A percentile compares a stretch with the other conserved stretches of the same genome.
Evolutionary conservation across 2,888 invertebrate genomes (phyloP).

Genomic region (Ceriagrion tenellum): DNA sequence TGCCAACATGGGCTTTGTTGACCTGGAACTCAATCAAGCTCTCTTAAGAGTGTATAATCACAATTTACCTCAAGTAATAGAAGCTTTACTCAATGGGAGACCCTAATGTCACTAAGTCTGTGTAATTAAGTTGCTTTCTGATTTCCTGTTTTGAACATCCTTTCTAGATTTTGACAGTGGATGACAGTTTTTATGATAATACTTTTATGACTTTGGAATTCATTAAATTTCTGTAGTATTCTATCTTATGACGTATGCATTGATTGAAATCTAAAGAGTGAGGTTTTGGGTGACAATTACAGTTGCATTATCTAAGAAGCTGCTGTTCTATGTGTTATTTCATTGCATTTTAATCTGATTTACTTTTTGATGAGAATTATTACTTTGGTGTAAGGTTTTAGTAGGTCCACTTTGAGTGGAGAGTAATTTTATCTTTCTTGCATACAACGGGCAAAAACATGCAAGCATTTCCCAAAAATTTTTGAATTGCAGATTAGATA

Average conservation of each 20-base stretch:
- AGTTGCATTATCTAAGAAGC: neutral
- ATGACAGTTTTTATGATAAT: conserved; percentile 23
- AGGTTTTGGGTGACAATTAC: conserved; percentile 2
- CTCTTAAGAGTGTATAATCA: conserved; percentile 77
- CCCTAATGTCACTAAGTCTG: neutral
- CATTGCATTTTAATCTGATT: neutral
- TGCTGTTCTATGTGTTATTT: neutral
- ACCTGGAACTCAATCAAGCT: conserved; percentile 77
- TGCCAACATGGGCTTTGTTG: conserved; percentile 78
- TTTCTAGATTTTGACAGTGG: neutral
- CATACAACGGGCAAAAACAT: neutral
- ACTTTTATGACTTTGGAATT: neutral
- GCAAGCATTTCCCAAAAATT: neutral
- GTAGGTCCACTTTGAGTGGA: neutral
- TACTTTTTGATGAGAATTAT: neutral
- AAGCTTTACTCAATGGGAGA: conserved; percentile 75
- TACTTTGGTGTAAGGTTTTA: neutral
- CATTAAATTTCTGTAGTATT: neutral
- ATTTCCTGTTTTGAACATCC: neutral
- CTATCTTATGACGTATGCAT: neutral
- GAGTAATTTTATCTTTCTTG: neutral
- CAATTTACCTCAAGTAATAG: conserved; percentile 77
- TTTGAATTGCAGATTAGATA: neutral
- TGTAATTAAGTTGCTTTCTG: neutral
- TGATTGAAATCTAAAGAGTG: neutral